Base-by-base conservation (phyloP, 1,140 invertebrate species). In the Phymastichus coffea region DNA sequence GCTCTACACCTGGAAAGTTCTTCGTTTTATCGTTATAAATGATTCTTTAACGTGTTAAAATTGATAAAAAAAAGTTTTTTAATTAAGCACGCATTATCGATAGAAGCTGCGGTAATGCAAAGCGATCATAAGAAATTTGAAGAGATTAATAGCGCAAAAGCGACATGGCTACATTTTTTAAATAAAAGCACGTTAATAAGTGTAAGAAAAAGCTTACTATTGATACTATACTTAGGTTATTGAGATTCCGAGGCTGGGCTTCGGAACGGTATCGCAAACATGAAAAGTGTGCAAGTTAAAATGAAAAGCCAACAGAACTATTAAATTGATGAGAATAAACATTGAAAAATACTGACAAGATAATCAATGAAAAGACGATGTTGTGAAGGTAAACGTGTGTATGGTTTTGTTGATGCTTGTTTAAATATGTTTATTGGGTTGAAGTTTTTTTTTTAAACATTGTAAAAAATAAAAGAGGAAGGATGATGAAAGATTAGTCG, bases 161-260 rank as follows among this genome's bases (percentile, higher is more conserved):
- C 30, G 38, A 43, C 12, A 17, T 54, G 19, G 37, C 37, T 55
- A 52, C 25, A 51, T 35, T 55, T 26, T 35, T 49, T 46, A n/a
- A 43, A 54, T 22, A 15, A 48, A 60, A 54, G 35, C 41, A 60
- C 23, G 53, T 46, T 46, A 19, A 37, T 44, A 48, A 35, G 9
- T 44, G 47, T 23, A 43, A 37, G 19, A 46, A 38, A 43, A n/a
- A n/a, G n/a, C n/a, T n/a, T n/a, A n/a, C n/a, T n/a, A n/a, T n/a
- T n/a, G n/a, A n/a, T n/a, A n/a, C n/a, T n/a, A n/a, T n/a, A n/a
- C n/a, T n/a, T n/a, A n/a, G n/a, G n/a, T n/a, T n/a, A n/a, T n/a
- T n/a, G 41, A 61, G 63, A 70, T 57, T 68, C 67, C 61, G 67
- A 64, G 70, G 72, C 69, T 76, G 73, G 74, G 73, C 73, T 75